Evolutionary conservation across 2,113 vertebrate species (phyloP).

Genomic region (Syrrhaptes paradoxus): DNA sequence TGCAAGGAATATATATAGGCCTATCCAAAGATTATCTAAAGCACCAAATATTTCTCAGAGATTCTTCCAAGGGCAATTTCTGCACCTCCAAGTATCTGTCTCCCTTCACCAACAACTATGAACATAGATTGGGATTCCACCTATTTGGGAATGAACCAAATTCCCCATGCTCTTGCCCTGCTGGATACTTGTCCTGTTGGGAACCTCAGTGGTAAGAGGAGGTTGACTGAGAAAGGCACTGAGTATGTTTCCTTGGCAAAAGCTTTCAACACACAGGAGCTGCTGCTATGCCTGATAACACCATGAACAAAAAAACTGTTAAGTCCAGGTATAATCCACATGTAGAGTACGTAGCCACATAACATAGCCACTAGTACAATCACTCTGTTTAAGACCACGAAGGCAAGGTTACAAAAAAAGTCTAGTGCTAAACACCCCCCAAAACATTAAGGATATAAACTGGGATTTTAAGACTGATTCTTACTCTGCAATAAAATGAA

Average conservation of each 20-base stretch:
- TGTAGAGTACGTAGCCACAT: not conserved
- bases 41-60: not conserved
- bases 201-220: not conserved
- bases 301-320: not conserved
- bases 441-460: not conserved
- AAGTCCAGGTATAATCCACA: not conserved
- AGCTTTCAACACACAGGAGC: not conserved
- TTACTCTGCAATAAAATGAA: not conserved
- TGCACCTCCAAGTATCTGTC: not conserved
- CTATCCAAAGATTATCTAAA: not conserved
- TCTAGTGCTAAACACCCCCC: not conserved
- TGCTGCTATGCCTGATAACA: not conserved
- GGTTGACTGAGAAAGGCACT: rapidly evolving
- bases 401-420: not conserved
- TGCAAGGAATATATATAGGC: not conserved
- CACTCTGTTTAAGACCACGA: not conserved
- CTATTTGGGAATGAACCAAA: not conserved
- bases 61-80: not conserved
- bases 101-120: not conserved
- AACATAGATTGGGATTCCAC: not conserved
- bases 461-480: not conserved
- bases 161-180: not conserved
- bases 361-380: not conserved
- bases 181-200: not conserved
- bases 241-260: not conserved